Evolutionary conservation across 2,113 vertebrate genomes (phyloP).

Genomic region (Rhombomys opimus): DNA sequence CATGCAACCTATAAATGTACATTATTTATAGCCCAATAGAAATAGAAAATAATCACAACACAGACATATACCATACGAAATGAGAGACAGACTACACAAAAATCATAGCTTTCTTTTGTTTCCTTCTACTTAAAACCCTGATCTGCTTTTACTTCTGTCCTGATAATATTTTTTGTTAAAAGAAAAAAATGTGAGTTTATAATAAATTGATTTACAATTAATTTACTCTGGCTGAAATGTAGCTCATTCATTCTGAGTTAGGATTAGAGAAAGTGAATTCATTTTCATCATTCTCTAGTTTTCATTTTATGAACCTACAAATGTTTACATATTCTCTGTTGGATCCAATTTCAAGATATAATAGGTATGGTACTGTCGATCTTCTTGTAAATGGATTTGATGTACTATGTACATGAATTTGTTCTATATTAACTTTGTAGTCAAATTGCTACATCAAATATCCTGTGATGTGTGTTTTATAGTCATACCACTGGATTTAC

Average conservation of each 20-base stretch:
- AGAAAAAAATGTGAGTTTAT: neutral
- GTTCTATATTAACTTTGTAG: neutral
- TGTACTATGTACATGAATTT: neutral
- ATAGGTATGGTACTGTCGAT: neutral
- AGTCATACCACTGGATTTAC: neutral
- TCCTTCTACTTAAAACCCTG: neutral
- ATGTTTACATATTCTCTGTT: neutral
- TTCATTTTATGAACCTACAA: neutral
- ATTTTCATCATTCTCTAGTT: neutral
- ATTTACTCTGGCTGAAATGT: neutral
- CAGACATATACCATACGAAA: too few relatives aligned
- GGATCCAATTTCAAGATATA: neutral
- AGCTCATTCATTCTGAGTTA: neutral
- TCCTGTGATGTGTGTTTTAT: neutral
- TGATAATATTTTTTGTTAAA: neutral
- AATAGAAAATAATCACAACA: neutral
- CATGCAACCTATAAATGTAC: neutral
- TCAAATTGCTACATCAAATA: neutral
- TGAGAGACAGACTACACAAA: neutral
- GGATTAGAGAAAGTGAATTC: neutral
- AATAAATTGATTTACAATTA: neutral
- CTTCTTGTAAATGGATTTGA: neutral
- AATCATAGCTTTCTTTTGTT: rapidly evolving
- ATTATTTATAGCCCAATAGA: neutral
- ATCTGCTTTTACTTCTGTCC: neutral